phyloP scores from a whole-genome alignment of 2,797 vertebrate genomes.

The Miichthys miiuy region DNA sequence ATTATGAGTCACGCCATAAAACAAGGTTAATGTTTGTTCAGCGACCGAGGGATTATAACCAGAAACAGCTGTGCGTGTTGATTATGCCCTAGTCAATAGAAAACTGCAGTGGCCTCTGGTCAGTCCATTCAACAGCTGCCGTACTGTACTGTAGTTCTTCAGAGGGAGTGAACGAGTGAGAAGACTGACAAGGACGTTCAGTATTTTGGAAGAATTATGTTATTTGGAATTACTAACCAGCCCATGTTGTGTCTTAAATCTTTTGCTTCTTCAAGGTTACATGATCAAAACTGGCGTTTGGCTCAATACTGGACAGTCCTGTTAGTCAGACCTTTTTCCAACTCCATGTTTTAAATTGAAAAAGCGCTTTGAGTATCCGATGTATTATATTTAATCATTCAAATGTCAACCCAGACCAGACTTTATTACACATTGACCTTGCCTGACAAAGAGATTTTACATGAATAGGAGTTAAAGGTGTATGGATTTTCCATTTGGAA shows the following conservation, averaged over 20 bases:
- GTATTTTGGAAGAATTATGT: conserved; percentile 12
- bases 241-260: conserved; percentile 9
- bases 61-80: conserved; percentile 48
- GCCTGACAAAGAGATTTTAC: conserved; percentile 8
- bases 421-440: conserved; percentile 19
- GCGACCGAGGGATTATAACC: conserved; percentile 13
- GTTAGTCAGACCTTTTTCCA: background rate
- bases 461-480: conserved; percentile 23
- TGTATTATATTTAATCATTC: conserved; percentile 26
- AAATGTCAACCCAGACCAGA: conserved; percentile 17
- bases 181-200: background rate
- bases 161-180: background rate
- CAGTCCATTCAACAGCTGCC: conserved; percentile 26
- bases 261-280: conserved; percentile 6
- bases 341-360: conserved; percentile 16
- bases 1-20: conserved; percentile 24
- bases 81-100: conserved; percentile 8
- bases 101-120: background rate
- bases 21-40: conserved; percentile 45
- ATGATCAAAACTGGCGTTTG: conserved; percentile 31
- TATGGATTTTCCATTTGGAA: conserved; percentile 42
- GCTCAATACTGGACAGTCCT: conserved; percentile 2
- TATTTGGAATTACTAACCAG: conserved; percentile 1
- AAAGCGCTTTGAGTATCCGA: conserved; percentile 4
- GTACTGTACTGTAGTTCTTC: background rate